A percentile compares a stretch with the other conserved stretches of the same genome.
These are phyloP conservation scores for Styela clava DNA, from an alignment of 23 tunicate genomes.

Conservation along the genomic window DNA sequence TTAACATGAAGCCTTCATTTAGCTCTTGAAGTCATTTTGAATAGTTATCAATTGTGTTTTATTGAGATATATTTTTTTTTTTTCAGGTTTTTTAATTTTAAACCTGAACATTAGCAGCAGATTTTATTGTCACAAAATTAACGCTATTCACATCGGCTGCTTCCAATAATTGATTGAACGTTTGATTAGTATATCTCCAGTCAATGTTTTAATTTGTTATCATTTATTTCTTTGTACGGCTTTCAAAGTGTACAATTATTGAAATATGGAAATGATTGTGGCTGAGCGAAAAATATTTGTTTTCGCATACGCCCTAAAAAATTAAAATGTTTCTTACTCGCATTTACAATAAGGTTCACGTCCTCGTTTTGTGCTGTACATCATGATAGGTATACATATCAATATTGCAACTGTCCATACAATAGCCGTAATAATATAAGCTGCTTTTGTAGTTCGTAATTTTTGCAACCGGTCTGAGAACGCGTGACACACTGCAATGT, in stretches of 20 bases:
- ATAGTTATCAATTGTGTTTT: no score
- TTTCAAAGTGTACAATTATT: background rate
- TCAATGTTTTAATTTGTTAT: background rate
- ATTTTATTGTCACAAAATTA: background rate
- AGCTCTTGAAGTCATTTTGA: no score
- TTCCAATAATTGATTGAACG: no score
- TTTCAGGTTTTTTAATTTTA: no score
- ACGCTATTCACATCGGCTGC: no score
- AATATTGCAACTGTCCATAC: constrained; percentile 46
- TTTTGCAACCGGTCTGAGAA: constrained; percentile 44
- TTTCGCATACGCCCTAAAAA: background rate
- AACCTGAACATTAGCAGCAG: background rate
- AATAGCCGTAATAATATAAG: constrained; percentile 38
- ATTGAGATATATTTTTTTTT: no score
- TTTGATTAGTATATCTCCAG: no score
- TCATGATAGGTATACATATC: constrained; percentile 63
- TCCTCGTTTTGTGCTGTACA: constrained; percentile 53
- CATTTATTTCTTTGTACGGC: background rate
- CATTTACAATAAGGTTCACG: constrained; percentile 55
- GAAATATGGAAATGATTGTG: background rate
- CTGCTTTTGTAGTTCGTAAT: constrained; percentile 35
- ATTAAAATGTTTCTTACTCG: constrained; percentile 26
- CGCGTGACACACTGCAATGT: constrained; percentile 86
- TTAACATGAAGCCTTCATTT: no score
- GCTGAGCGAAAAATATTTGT: no score